These are phyloP conservation scores for Bos javanicus DNA, from an alignment of 2,113 vertebrate species.

Conservation along the genomic window DNA sequence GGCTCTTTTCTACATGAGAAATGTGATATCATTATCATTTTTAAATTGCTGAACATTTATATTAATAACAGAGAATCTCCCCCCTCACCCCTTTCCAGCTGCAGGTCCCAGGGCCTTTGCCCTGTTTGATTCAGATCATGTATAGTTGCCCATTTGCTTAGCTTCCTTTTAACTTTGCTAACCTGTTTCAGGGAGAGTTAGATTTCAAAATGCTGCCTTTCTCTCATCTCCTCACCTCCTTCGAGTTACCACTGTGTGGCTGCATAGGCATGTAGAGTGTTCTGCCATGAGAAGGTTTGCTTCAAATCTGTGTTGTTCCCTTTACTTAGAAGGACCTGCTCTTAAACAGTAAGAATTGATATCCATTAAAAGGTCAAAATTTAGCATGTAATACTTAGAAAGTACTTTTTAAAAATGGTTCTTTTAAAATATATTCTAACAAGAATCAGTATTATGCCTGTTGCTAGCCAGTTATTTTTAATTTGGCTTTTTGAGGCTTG, in stretches of 20 bases:
- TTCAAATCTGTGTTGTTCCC: background rate
- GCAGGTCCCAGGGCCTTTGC: background rate
- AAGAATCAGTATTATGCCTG: slow-evolving; percentile 21
- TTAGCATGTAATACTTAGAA: slow-evolving; percentile 26
- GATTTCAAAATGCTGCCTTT: slow-evolving; percentile 68
- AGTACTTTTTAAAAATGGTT: slow-evolving; percentile 5
- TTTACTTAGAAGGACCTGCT: slow-evolving; percentile 15
- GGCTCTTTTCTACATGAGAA: slow-evolving; percentile 6
- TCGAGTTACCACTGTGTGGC: slow-evolving; percentile 51
- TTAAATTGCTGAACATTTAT: background rate
- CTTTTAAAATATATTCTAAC: background rate
- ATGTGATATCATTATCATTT: slow-evolving; percentile 29
- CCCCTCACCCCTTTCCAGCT: background rate
- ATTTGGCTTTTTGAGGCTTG: slow-evolving; percentile 43
- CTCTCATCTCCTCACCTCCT: background rate
- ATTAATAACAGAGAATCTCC: slow-evolving; percentile 9
- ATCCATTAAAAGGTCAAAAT: slow-evolving; percentile 36
- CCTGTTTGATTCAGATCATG: slow-evolving; percentile 18
- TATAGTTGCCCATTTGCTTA: slow-evolving; percentile 35
- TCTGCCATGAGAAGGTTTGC: background rate
- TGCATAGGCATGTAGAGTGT: slow-evolving; percentile 71
- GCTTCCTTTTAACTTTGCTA: slow-evolving; percentile 74
- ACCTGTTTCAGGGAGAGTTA: slow-evolving; percentile 62
- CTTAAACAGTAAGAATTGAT: background rate
- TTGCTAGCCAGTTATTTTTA: slow-evolving; percentile 56